Conservation (phyloP, 2,888 invertebrate species). For the Chelonus formosanus region DNA sequence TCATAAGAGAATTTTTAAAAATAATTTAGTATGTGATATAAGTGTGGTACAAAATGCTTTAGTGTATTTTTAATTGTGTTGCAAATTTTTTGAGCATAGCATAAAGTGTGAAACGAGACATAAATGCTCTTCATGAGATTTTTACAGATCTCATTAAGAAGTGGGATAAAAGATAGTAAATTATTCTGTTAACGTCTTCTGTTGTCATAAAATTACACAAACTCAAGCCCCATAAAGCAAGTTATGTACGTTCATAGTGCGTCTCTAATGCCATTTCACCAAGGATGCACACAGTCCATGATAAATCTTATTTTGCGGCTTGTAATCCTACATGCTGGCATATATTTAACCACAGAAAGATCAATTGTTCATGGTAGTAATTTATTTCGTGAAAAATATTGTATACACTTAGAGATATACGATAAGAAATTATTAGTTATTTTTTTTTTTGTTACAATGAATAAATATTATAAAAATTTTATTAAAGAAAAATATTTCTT, state of each 20-base stretch:
- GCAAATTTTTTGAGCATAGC: no score
- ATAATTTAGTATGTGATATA: no score
- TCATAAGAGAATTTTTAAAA: no score
- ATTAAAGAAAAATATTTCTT: no score
- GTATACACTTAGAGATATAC: no score
- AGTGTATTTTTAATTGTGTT: no score
- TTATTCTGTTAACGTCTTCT: constrained; percentile 28
- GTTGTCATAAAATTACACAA: constrained; percentile 41
- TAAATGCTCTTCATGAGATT: background rate
- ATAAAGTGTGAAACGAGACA: no score
- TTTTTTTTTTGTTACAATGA: no score
- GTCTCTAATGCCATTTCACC: constrained; percentile 9
- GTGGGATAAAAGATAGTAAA: constrained; percentile 10
- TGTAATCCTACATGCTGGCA: constrained; percentile 41
- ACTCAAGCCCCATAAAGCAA: constrained; percentile 37
- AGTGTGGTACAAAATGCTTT: no score
- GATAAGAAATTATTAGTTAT: no score
- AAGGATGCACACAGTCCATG: constrained; percentile 48
- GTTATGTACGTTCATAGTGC: constrained; percentile 26
- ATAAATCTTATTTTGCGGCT: constrained; percentile 60
- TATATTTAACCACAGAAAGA: constrained; percentile 13
- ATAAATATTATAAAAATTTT: no score
- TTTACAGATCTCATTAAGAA: constrained; percentile 9
- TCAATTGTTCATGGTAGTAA: background rate
- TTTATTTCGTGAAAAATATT: no score